Conservation (phyloP, 2,797 vertebrate species). For the Malacoraja senta region DNA sequence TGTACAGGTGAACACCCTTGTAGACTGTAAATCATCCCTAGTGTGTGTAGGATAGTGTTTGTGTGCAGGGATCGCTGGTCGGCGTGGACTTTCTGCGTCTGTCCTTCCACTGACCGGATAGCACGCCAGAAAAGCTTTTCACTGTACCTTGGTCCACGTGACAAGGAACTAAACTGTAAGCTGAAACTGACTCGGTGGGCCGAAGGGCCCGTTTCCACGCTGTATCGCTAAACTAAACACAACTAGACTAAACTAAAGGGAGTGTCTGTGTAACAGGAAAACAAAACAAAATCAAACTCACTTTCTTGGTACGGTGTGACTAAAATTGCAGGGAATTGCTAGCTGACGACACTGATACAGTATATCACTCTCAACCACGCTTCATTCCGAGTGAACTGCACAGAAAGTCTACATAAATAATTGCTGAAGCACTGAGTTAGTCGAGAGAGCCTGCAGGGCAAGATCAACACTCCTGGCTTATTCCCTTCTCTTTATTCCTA, state of each 20-base stretch:
- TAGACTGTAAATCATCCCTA: no score
- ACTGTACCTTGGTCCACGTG: no score
- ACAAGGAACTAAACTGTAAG: no score
- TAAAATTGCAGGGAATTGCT: constrained; percentile 60
- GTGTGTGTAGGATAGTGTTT: no score
- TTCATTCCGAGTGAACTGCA: constrained; percentile 68
- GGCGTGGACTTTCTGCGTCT: no score
- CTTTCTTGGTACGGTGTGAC: constrained; percentile 61
- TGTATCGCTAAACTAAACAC: no score
- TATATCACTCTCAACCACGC: constrained; percentile 57
- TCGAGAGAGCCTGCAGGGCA: constrained; percentile 63
- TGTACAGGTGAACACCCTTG: neutral
- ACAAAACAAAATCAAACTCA: constrained; percentile 60
- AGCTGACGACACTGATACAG: constrained; percentile 62
- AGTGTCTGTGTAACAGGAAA: constrained; percentile 58
- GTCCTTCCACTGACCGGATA: no score
- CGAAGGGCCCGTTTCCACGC: no score
- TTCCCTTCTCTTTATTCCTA: constrained; percentile 69
- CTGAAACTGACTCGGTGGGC: no score
- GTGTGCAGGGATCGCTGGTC: no score
- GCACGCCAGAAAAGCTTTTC: no score
- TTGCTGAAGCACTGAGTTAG: constrained; percentile 63
- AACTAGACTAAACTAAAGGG: no score
- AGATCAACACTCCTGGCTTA: constrained; percentile 73
- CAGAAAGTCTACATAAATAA: constrained; percentile 62